Conservation (phyloP, 2,888 invertebrate genomes). For the Eupelmus urozonus region DNA sequence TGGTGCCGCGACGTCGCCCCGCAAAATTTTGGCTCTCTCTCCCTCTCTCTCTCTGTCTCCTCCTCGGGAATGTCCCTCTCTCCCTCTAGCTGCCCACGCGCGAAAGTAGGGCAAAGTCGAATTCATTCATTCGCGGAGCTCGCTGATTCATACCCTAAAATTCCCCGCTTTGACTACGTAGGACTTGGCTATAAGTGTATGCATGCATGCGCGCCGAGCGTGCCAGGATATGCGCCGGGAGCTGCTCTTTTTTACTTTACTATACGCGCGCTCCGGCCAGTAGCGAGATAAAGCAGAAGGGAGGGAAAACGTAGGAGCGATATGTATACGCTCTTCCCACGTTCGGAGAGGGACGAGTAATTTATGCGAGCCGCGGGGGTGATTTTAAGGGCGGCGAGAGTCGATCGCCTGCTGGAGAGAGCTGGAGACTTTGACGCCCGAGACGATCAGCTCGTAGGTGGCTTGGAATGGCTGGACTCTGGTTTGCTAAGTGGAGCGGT, state of each 20-base stretch:
- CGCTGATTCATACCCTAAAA: constrained; percentile 65
- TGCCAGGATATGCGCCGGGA: neutral
- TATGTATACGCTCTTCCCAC: too few species aligned
- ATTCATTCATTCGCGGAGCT: constrained; percentile 67
- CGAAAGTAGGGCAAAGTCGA: constrained; percentile 73
- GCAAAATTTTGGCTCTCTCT: neutral
- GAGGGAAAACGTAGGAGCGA: too few species aligned
- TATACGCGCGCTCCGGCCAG: too few species aligned
- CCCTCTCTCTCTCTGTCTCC: neutral
- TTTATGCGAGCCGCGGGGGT: neutral
- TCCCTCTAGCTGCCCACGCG: constrained; percentile 62
- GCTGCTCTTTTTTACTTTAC: neutral
- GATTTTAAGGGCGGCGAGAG: neutral
- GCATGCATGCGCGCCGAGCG: constrained; percentile 4
- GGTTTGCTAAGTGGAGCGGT: too few species aligned
- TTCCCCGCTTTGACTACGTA: constrained; percentile 1
- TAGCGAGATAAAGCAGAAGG: too few species aligned
- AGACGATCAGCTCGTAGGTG: neutral
- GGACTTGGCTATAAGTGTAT: neutral
- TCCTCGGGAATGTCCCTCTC: neutral
- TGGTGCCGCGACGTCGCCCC: constrained; percentile 4
- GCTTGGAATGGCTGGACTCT: neutral
- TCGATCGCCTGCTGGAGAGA: too few species aligned
- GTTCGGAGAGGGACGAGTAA: neutral
- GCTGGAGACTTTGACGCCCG: too few species aligned